Conservation (phyloP, 2,797 vertebrate genomes). For the Artibeus lituratus region DNA sequence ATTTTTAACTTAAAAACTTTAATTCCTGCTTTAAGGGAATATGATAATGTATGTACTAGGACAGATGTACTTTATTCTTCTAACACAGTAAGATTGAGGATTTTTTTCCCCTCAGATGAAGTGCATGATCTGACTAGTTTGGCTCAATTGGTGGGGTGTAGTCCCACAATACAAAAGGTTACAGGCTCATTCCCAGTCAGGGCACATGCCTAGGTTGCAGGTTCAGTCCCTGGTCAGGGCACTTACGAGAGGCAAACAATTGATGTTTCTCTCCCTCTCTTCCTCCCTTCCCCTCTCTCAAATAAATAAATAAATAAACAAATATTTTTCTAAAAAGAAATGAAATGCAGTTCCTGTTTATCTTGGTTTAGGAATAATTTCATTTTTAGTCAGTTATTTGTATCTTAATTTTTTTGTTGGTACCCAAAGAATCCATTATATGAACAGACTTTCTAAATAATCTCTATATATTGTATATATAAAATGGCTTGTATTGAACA, state of each 20-base stretch:
- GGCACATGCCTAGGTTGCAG: neutral
- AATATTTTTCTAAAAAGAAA: neutral
- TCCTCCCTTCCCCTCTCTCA: neutral
- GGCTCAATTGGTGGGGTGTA: neutral
- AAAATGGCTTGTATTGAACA: conserved; percentile 72
- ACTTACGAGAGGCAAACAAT: neutral
- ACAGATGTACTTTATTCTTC: conserved; percentile 64
- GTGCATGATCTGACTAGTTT: neutral
- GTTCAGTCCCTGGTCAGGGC: neutral
- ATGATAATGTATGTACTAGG: conserved; percentile 37
- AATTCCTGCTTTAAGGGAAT: conserved; percentile 47
- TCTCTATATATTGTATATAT: conserved; percentile 79
- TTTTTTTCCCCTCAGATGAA: conserved; percentile 29
- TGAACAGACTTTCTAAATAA: conserved; percentile 79
- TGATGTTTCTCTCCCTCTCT: neutral
- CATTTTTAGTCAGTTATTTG: conserved; percentile 62
- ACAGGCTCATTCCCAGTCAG: neutral
- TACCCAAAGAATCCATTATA: conserved; percentile 64
- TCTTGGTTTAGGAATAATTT: conserved; percentile 54
- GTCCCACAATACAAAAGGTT: neutral
- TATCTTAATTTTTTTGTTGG: conserved; percentile 55
- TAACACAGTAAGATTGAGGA: conserved; percentile 37
- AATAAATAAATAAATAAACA: neutral
- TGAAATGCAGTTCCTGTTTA: conserved; percentile 38
- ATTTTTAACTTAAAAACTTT: conserved; percentile 43